phyloP scores from a whole-genome alignment of 2,797 vertebrate genomes.

The Pipistrellus pipistrellus region DNA sequence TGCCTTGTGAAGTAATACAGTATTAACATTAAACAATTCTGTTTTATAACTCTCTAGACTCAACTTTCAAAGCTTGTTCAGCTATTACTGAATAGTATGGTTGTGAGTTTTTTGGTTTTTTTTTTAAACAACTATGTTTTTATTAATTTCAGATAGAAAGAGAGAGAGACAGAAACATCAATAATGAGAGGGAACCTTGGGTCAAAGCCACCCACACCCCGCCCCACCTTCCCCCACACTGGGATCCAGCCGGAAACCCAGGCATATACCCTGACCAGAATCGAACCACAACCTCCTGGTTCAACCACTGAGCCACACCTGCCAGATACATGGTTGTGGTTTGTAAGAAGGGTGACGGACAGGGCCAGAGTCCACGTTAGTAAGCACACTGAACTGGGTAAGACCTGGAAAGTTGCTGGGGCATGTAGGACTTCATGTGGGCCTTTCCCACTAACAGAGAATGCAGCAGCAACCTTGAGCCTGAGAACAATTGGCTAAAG shows the following conservation, averaged over 20 bases:
- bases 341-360: not conserved
- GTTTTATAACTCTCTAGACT: slow-evolving; percentile 21
- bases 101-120: not conserved
- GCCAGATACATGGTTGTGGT: not conserved
- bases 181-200: too few relatives aligned
- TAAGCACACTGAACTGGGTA: not conserved
- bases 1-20: slow-evolving; percentile 22
- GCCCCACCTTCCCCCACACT: too few relatives aligned
- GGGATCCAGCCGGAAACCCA: too few relatives aligned
- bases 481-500: not conserved
- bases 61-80: not conserved
- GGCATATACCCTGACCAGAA: too few relatives aligned
- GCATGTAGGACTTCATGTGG: too few relatives aligned
- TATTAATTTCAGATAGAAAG: too few relatives aligned
- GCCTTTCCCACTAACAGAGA: not conserved
- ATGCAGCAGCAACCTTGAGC: not conserved
- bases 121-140: too few relatives aligned
- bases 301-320: too few relatives aligned
- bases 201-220: too few relatives aligned
- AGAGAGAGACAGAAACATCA: too few relatives aligned
- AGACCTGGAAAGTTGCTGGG: not conserved
- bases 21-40: slow-evolving; percentile 42
- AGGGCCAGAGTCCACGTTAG: not conserved
- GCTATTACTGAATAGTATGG: not conserved
- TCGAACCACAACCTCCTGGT: too few relatives aligned